Conservation (phyloP, 1,140 invertebrate species). For the Drosophila ohnishii region DNA sequence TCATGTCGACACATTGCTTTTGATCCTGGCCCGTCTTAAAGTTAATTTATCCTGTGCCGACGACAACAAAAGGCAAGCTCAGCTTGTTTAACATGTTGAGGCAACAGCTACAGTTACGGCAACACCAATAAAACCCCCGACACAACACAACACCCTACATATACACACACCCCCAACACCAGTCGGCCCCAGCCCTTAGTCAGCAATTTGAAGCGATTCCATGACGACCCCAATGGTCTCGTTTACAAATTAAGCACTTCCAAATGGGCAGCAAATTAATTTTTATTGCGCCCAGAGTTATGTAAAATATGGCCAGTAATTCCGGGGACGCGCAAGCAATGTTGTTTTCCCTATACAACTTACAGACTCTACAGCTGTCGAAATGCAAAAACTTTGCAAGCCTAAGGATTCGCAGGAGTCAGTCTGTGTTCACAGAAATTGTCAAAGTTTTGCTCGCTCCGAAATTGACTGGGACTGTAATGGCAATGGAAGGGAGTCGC, state of each 20-base stretch:
- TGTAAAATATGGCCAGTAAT: conserved; percentile 69
- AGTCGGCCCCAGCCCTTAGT: conserved; percentile 22
- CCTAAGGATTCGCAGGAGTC: conserved; percentile 20
- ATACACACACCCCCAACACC: not conserved
- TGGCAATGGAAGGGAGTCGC: not conserved
- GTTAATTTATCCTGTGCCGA: conserved; percentile 42
- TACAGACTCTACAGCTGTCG: conserved; percentile 24
- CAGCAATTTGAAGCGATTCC: conserved; percentile 54
- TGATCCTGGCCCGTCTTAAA: conserved; percentile 9
- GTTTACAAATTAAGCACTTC: conserved; percentile 81
- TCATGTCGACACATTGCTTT: conserved; percentile 26
- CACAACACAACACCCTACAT: conserved; percentile 1
- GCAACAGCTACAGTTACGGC: conserved; percentile 30
- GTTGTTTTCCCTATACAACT: conserved; percentile 24
- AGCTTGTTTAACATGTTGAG: conserved; percentile 60
- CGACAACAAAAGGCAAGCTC: conserved; percentile 19
- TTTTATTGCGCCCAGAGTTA: conserved; percentile 78
- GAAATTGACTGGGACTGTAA: conserved; percentile 40
- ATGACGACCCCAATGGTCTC: conserved; percentile 73
- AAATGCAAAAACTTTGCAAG: conserved; percentile 69
- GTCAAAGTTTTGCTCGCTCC: conserved; percentile 62
- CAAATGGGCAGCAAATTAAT: conserved; percentile 81
- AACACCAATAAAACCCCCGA: conserved; percentile 29
- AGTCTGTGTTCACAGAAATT: conserved; percentile 56
- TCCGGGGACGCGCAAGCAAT: not conserved